A percentile compares a stretch with the other conserved stretches of the same genome.
phyloP scores from a whole-genome alignment of 2,113 vertebrate species.

The Menura novaehollandiae region DNA sequence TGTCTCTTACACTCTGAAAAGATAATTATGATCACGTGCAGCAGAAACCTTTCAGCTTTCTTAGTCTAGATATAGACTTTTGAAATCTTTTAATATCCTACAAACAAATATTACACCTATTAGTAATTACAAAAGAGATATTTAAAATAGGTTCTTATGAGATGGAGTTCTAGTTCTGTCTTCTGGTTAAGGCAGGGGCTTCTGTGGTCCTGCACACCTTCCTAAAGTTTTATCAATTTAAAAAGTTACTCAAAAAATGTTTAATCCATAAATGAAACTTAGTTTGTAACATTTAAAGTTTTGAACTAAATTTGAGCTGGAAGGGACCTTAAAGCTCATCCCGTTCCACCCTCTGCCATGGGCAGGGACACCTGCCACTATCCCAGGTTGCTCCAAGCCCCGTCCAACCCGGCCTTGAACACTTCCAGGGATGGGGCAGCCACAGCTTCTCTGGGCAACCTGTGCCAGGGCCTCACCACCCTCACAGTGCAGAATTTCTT shows the following conservation, averaged over 20 bases:
- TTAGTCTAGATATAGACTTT: not conserved
- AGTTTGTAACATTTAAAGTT: not conserved
- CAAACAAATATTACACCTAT: not conserved
- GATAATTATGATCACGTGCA: accelerated
- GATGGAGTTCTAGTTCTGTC: not conserved
- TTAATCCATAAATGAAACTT: not conserved
- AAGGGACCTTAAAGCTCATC: not conserved
- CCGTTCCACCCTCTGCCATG: not conserved
- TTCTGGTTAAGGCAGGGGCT: not conserved
- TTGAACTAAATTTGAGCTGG: not conserved
- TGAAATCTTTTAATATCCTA: not conserved
- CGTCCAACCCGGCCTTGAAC: not conserved
- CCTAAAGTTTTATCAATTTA: not conserved
- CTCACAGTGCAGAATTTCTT: too few relatives aligned
- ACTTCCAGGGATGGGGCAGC: not conserved
- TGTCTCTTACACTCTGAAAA: not conserved
- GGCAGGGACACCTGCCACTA: not conserved
- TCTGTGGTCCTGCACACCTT: not conserved
- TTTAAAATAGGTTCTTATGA: not conserved
- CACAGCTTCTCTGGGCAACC: not conserved
- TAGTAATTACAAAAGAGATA: not conserved
- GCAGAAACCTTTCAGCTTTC: not conserved
- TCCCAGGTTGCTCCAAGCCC: not conserved
- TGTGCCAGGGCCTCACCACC: not conserved
- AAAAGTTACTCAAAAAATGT: not conserved